These are phyloP conservation scores for Copidosoma floridanum DNA, from an alignment of 1,140 invertebrate species.

Conservation along the genomic window DNA sequence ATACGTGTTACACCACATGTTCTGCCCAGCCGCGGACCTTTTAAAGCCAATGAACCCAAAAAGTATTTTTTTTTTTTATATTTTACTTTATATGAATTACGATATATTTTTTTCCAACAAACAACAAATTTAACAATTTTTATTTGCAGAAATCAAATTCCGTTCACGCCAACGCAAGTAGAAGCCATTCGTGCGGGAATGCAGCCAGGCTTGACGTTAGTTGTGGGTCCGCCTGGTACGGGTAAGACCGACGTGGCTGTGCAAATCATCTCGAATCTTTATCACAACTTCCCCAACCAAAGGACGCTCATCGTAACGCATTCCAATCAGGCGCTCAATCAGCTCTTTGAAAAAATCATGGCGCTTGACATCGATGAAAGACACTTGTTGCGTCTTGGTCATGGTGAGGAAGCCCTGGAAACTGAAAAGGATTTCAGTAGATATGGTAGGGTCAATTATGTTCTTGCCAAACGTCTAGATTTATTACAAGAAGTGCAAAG, in stretches of 20 bases:
- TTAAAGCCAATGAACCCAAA: slow-evolving; percentile 88
- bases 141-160: slow-evolving; percentile 81
- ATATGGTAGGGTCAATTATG: slow-evolving; percentile 98
- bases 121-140: slow-evolving; percentile 36
- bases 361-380: slow-evolving; percentile 96
- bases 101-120: not conserved
- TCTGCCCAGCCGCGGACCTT: slow-evolving; percentile 85
- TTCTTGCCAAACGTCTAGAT: slow-evolving; percentile 89
- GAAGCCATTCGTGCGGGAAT: slow-evolving; percentile 97
- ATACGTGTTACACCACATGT: slow-evolving; percentile 84
- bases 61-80: slow-evolving; percentile 63
- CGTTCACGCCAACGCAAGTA: slow-evolving; percentile 96
- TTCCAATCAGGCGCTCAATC: slow-evolving; percentile 99
- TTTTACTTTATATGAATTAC: slow-evolving; percentile 4
- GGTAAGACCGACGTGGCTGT: slow-evolving; percentile 99
- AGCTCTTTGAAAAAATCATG: slow-evolving; percentile 99
- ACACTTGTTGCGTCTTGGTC: slow-evolving; percentile 97
- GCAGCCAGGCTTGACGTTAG: slow-evolving; percentile 96
- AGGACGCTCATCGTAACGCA: slow-evolving; percentile 98
- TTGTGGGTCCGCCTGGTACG: slow-evolving; percentile 95
- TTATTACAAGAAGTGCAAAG: slow-evolving; percentile 87
- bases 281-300: slow-evolving; percentile 99
- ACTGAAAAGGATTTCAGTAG: slow-evolving; percentile 99
- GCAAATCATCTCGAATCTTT: slow-evolving; percentile 99
- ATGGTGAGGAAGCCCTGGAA: slow-evolving; percentile 97